phyloP scores from a whole-genome alignment of 64 coral and sea anemone genomes.

The Pachyseris speciosa region DNA sequence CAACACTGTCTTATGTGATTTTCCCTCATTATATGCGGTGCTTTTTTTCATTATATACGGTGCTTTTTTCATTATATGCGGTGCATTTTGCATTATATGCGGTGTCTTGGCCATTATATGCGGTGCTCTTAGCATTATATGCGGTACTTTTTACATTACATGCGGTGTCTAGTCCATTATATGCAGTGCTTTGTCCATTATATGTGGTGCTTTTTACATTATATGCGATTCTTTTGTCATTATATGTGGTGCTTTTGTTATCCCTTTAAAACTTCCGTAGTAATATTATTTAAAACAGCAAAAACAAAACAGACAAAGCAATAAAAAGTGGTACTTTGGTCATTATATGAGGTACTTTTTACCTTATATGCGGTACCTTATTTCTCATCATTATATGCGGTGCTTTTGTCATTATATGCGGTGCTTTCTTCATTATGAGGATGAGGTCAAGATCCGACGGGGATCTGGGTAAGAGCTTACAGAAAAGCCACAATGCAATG shows the following conservation, averaged over 20 bases:
- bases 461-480: slow-evolving; percentile 20
- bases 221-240: neutral
- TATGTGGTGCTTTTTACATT: neutral
- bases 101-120: neutral
- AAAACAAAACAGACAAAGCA: no score
- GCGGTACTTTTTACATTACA: no score
- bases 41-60: no score
- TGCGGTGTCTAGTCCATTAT: neutral
- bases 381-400: neutral
- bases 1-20: neutral
- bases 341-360: no score
- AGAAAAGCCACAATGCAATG: slow-evolving; percentile 39
- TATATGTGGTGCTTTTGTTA: no score
- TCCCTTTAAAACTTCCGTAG: no score
- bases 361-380: neutral
- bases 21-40: neutral
- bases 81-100: neutral
- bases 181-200: neutral
- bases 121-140: neutral
- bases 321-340: neutral
- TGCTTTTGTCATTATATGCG: neutral
- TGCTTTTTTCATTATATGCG: neutral
- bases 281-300: no score
- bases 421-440: slow-evolving; percentile 11
- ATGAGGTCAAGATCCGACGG: slow-evolving; percentile 34